phyloP scores from a whole-genome alignment of 2,888 invertebrate genomes.

The Pammene aurita region DNA sequence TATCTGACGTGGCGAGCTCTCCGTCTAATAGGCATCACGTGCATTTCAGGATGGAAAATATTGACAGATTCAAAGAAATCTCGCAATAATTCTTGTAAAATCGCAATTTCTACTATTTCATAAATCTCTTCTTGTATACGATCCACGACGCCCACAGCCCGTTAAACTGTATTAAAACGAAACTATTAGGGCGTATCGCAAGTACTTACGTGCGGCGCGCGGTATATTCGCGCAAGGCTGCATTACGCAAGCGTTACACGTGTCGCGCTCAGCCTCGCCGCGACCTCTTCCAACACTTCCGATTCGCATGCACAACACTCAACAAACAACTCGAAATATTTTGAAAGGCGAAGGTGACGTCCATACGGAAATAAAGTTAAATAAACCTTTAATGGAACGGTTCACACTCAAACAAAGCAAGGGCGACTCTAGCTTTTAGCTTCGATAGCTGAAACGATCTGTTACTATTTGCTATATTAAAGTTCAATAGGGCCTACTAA shows the following conservation, averaged over 20 bases:
- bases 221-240: conserved; percentile 78
- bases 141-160: background rate
- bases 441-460: background rate
- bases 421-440: conserved; percentile 5
- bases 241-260: conserved; percentile 76
- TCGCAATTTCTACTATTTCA: too few species aligned
- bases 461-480: background rate
- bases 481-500: background rate
- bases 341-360: conserved; percentile 72
- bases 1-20: too few species aligned
- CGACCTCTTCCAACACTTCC: conserved; percentile 80
- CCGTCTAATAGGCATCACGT: too few species aligned
- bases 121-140: background rate
- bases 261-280: conserved; percentile 57
- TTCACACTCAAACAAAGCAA: conserved; percentile 34
- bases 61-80: too few species aligned
- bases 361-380: conserved; percentile 60
- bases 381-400: conserved; percentile 36
- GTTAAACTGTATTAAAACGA: conserved; percentile 36
- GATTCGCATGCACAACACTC: conserved; percentile 74
- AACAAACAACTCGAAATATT: conserved; percentile 61
- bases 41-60: too few species aligned
- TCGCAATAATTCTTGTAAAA: too few species aligned
- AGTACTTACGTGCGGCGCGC: conserved; percentile 45
- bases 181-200: conserved; percentile 50